A percentile compares a stretch with the other conserved stretches of the same genome.
Conservation (phyloP, 2,113 vertebrate genomes). For the Oceanodroma tethys region DNA sequence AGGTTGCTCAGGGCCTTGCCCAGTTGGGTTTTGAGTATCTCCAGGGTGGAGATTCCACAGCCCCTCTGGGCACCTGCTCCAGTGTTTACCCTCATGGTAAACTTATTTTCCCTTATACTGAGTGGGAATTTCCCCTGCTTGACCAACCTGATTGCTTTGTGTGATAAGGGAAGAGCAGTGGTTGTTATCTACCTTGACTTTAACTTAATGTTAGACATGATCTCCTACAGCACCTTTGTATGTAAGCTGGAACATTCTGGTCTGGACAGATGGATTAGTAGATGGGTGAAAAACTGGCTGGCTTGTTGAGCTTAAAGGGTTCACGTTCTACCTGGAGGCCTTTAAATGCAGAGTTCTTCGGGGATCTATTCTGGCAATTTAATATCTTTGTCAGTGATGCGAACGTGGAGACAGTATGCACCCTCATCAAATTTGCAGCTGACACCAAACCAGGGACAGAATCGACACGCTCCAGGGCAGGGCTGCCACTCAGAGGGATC, state of each 20-base stretch:
- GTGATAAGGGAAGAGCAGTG: background rate
- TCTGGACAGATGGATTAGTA: background rate
- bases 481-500: background rate
- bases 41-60: background rate
- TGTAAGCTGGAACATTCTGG: background rate
- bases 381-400: background rate
- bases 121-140: background rate
- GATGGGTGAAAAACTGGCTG: background rate
- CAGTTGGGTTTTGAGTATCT: background rate
- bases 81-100: background rate
- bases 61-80: background rate
- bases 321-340: background rate
- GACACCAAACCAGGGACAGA: background rate
- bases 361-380: background rate
- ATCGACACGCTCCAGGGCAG: accelerated
- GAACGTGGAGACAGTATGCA: background rate
- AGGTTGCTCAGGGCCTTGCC: background rate
- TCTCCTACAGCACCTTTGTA: background rate
- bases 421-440: background rate
- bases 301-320: background rate
- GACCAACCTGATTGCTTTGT: background rate
- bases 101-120: background rate
- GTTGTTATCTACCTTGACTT: background rate
- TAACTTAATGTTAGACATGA: background rate
- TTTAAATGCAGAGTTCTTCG: background rate